A percentile compares a stretch with the other conserved stretches of the same genome.
Evolutionary conservation across 64 coral and sea anemone genomes (phyloP).

Genomic region (Pachyseris speciosa): DNA sequence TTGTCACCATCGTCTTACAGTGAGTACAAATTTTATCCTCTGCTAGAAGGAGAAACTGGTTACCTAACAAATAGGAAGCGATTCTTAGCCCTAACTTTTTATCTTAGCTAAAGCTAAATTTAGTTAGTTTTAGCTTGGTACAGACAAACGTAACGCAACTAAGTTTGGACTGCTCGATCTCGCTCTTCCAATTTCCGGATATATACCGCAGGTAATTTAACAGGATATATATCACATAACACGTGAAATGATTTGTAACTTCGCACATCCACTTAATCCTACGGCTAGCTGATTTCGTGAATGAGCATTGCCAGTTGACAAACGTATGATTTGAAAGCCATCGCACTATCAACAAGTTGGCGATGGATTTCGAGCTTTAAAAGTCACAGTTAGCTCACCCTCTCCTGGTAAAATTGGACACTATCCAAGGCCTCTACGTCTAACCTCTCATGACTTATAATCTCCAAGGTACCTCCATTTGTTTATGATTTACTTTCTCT

Average conservation of each 20-base stretch:
- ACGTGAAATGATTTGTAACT: slow-evolving; percentile 24
- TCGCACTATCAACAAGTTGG: slow-evolving; percentile 48
- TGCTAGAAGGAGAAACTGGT: not conserved
- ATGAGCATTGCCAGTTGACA: slow-evolving; percentile 45
- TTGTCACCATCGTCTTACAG: not conserved
- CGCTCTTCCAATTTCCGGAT: slow-evolving; percentile 30
- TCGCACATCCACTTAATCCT: slow-evolving; percentile 22
- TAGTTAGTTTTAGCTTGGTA: slow-evolving; percentile 11
- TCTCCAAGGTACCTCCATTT: slow-evolving; percentile 42
- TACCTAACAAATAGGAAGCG: not conserved
- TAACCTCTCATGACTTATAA: slow-evolving; percentile 14
- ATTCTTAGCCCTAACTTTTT: slow-evolving; percentile 37
- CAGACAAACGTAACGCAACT: slow-evolving; percentile 49
- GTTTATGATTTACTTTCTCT: slow-evolving; percentile 30
- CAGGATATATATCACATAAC: slow-evolving; percentile 58
- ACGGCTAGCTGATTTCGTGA: not conserved
- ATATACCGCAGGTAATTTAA: slow-evolving; percentile 43
- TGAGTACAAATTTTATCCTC: not conserved
- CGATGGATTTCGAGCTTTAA: not conserved
- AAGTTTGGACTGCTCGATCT: not conserved
- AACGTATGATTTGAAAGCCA: slow-evolving; percentile 31
- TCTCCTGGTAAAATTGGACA: slow-evolving; percentile 15
- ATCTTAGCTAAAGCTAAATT: not conserved
- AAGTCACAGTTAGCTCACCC: slow-evolving; percentile 13
- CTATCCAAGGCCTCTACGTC: slow-evolving; percentile 11